Base-by-base conservation (phyloP, 1,140 invertebrate genomes). In the Lutraria rhynchaena region DNA sequence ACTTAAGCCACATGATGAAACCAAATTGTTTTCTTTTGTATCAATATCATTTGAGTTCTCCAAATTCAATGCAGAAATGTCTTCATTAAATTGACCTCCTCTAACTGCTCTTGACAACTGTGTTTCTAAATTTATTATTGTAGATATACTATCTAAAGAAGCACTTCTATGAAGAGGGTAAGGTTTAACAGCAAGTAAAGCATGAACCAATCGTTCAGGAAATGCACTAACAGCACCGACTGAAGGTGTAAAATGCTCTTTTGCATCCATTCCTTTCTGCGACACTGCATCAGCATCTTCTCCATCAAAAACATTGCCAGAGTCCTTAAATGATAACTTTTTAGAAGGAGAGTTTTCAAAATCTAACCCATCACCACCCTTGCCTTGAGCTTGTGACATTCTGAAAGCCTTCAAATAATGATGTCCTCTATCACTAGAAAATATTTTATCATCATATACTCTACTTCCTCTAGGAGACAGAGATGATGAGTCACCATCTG, bases 291-390 rank as follows among this genome's bases (percentile, higher is more conserved):
- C 41, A 44, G 58, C 37, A 19, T 82, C 74, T 35, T 85, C 83
- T 46, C 84, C 85, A 81, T 89, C 88, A 85, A 83, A 88, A 0
- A 89, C 86, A 84, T 89, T 89, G 13, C 88, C 88, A 44, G 88
- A 89, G 53, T 89, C 88, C 58, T 86, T 86, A 17, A 88, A 69
- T 15, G 82, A 76, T 7, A 83, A 81, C 53, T 85, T 86, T 76
- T 41, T 60, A 13, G 61, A 51, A 65, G 61, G 35, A 1, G 35
- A 29, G 15, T 46, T 41, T 22, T 77, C 75, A 65, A 65, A 53
- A 27, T 67, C 35, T 13, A 51, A 11, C 3, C 19, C 31, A 27
- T 27, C 29, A 0, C 46, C 24, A 22, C 19, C 17, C n/a, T 35
- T 61, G 29, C 31, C 31, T 15, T 37, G 49, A 37, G 15, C 29